Percentiles rank a stretch among this genome's conserved stretches.
These are phyloP conservation scores for Cephus cinctus DNA, from an alignment of 1,140 invertebrate genomes.

Conservation along the genomic window DNA sequence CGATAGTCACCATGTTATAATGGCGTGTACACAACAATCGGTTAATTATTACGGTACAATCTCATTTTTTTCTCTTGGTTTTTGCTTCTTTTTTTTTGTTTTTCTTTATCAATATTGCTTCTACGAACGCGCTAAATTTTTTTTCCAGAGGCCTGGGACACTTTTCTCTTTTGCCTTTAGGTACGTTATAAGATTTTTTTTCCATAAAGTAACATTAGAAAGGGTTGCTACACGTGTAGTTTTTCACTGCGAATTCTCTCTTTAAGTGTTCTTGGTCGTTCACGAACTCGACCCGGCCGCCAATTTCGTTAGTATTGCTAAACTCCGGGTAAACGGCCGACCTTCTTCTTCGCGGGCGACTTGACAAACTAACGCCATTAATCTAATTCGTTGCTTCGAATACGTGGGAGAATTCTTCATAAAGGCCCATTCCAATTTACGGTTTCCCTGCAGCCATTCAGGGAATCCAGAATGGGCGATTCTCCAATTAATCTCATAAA, in stretches of 20 bases:
- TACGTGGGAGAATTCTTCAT: conserved; percentile 38
- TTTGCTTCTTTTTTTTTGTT: no score
- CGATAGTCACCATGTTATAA: no score
- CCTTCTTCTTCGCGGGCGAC: no score
- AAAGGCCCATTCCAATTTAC: conserved; percentile 31
- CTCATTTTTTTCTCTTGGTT: no score
- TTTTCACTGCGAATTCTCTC: conserved; percentile 44
- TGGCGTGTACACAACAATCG: no score
- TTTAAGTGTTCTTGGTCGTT: conserved; percentile 35
- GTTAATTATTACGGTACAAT: no score
- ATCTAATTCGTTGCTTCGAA: no score
- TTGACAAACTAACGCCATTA: no score
- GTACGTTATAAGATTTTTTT: no score
- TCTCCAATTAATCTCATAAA: conserved; percentile 20
- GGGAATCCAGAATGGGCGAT: conserved; percentile 48
- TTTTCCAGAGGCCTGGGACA: conserved; percentile 1
- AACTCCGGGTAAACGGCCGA: no score
- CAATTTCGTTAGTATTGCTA: no score
- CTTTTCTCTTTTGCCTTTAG: conserved; percentile 11
- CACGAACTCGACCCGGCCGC: conserved; percentile 31
- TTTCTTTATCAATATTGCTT: no score
- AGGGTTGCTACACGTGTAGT: conserved; percentile 18
- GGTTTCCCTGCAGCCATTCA: conserved; percentile 57
- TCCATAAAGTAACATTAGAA: conserved; percentile 6
- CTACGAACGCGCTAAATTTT: conserved; percentile 28